Base-by-base conservation (phyloP, 2,113 vertebrate genomes). In the Hassar affinis region DNA sequence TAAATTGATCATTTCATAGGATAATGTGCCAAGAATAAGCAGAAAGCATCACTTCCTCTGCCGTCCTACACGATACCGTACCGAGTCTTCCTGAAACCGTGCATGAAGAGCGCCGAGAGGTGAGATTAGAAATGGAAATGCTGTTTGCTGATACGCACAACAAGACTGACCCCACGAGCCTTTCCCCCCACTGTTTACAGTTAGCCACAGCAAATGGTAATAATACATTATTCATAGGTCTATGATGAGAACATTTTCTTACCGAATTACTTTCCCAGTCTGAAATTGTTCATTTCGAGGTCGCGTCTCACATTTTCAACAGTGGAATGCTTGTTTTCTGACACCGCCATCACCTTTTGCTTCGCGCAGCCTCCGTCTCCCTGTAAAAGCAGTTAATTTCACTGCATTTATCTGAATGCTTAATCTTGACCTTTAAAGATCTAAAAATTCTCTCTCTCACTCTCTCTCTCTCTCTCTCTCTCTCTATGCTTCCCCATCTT, bases 371-470 rank as follows among this genome's bases (percentile, higher is more conserved):
- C 86, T 89, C 84, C 83, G 61, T 86, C 42, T 7, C 86, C 83
- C 89, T 89, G 87, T 85, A 80, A 87, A 90, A 90, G 91, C 85
- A 88, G 77, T 90, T 91, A 84, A 90, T 92, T 91, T 90, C 87
- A 86, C 87, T 86, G 84, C 75, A 84, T 89, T 89, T 88, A 92
- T 93, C 91, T 90, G 88, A 84, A 88, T 87, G 90, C 90, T 93
- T 91, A 89, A 92, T 93, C 91, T 91, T 88, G 91, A 93, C 91
- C 92, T 86, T 84, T 86, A 72, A 78, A 30, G 33, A 84, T 69
- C 51, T 80, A 68, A 81, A 51, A 84, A 78, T 64, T 47, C 64
- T 74, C 42, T 84, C 78, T 76, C 35, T 25, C 22, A 88, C 88
- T 89, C 88, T 81, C 42, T 51, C 20, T 11, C 47, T 88, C 88